phyloP scores from a whole-genome alignment of 2,888 invertebrate species.

The Machimus rusticus region DNA sequence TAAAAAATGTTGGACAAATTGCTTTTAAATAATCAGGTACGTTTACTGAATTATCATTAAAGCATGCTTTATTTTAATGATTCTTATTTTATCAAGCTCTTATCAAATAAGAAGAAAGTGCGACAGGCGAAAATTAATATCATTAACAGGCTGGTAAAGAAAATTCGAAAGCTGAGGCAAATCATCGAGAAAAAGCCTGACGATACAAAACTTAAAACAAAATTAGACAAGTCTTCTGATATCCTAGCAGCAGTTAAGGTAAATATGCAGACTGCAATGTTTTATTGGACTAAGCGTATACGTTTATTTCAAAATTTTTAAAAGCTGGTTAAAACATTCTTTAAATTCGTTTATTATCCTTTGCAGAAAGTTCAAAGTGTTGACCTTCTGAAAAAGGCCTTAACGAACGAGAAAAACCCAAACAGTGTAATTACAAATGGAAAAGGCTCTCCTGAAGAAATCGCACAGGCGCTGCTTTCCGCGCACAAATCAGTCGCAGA shows the following conservation, averaged over 20 bases:
- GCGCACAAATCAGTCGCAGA: constrained; percentile 55
- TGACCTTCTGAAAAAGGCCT: constrained; percentile 54
- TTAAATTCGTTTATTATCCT: neutral
- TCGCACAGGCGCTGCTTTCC: constrained; percentile 56
- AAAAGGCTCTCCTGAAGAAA: constrained; percentile 55
- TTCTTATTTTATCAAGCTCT: neutral
- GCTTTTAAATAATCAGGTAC: neutral
- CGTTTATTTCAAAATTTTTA: no score
- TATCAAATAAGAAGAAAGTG: neutral
- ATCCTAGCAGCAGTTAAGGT: constrained; percentile 12
- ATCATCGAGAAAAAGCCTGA: neutral
- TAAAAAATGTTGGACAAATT: neutral
- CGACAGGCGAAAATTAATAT: neutral
- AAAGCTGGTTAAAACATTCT: no score
- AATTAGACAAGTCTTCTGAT: neutral
- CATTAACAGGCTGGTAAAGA: neutral
- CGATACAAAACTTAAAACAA: neutral
- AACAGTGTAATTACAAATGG: constrained; percentile 55
- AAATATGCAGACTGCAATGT: neutral
- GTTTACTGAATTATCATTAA: neutral
- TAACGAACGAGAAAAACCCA: constrained; percentile 54
- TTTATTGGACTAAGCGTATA: no score
- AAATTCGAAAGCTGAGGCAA: neutral
- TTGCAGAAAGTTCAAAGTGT: constrained; percentile 53
- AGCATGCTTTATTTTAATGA: neutral